Conservation (phyloP, 2,113 vertebrate species). For the Poecilia latipinna region DNA sequence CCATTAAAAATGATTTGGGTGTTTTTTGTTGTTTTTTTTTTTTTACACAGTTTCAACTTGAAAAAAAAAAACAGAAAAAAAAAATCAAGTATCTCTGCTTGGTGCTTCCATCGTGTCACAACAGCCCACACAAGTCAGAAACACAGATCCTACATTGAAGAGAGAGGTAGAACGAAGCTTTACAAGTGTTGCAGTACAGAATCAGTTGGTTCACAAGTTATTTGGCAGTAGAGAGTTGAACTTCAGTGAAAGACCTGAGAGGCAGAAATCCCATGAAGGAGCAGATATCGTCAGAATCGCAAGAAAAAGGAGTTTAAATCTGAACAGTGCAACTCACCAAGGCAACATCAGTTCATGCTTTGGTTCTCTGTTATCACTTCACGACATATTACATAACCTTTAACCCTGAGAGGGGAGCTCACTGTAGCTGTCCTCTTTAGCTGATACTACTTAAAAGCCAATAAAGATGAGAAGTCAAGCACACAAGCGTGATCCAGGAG, state of each 20-base stretch:
- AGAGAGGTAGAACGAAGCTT: conserved; percentile 62
- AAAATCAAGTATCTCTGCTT: not conserved
- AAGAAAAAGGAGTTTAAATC: conserved; percentile 20
- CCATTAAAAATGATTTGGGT: not conserved
- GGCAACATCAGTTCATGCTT: conserved; percentile 6
- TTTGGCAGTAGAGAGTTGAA: conserved; percentile 6
- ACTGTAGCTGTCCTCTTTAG: conserved; percentile 6
- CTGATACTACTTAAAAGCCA: conserved; percentile 11
- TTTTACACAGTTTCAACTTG: conserved; percentile 14
- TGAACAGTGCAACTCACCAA: conserved; percentile 9
- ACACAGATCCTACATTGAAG: conserved; percentile 27
- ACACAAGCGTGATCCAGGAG: conserved; percentile 50
- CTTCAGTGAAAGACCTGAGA: conserved; percentile 50
- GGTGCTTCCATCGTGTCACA: not conserved
- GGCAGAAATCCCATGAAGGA: conserved; percentile 28
- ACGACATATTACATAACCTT: not conserved
- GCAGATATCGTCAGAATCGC: conserved; percentile 26
- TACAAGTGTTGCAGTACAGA: not conserved
- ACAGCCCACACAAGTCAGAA: conserved; percentile 25
- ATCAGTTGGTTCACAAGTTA: conserved; percentile 14
- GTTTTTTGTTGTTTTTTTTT: not conserved
- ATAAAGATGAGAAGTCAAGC: conserved; percentile 19
- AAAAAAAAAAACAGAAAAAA: conserved; percentile 18
- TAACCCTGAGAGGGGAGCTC: conserved; percentile 34
- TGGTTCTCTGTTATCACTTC: conserved; percentile 8